Evolutionary conservation across 2,888 invertebrate species (phyloP), one percentile per base, ranked within the genome.

Genomic region (Protophormia terraenovae): DNA sequence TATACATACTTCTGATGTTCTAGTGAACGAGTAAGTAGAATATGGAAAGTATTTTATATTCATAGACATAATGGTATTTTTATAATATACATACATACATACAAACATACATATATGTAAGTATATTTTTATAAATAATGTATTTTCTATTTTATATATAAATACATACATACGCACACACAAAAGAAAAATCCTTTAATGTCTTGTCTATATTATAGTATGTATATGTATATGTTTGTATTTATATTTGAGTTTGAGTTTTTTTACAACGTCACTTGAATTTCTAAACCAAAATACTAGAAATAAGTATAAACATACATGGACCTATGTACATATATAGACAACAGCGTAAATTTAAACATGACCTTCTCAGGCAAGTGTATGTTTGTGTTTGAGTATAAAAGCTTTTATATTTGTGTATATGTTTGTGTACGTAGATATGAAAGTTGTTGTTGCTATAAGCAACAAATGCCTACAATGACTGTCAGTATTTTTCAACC

Each of bases 391-490:
- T 5, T 32, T 10, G 19, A 41, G 19, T 35, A 45, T 29, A 29
- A n/a, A 32, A 1, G 38, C 8, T 19, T 55, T 10, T 27, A 27
- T 27, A 6, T 58, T 14, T 29, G n/a, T 58, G 14, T n/a, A 32
- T 14, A 32, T n/a, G 7, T 41, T 1, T 32, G 22, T 22, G 19
- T 69, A 6, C 27, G 27, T 5, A 66, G n/a, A n/a, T n/a, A n/a
- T n/a, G n/a, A 16, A 10, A n/a, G 24, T 67, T 50, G 27, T 69
- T 77, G 41, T 32, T 19, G 38, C 60, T 60, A 38, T 8, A 60
- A 78, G 67, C 60, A 78, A 69, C 78, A 78, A 80, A 80, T 66
- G 72, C 55, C 72, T 47, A 45, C 32, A 14, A 58, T 72, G 66
- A 58, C 58, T 67, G 73, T 58, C 73, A 72, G 73, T 80, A 47